Evolutionary conservation across 2,113 vertebrate genomes (phyloP).

Genomic region (Strix uralensis): DNA sequence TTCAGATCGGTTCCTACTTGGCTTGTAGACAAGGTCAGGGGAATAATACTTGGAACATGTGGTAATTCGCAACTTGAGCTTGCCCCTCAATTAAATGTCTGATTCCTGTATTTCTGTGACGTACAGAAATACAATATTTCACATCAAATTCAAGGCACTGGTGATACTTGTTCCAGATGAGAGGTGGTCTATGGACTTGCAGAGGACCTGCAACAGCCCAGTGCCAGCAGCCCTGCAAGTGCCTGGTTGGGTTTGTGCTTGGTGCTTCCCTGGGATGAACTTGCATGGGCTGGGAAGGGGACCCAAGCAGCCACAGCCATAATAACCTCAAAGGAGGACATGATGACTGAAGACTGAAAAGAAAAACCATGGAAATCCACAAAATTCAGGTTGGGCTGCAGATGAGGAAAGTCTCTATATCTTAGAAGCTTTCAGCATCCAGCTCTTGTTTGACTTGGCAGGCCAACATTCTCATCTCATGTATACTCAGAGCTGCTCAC

Average conservation of each 20-base stretch:
- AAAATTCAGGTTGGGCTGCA: background rate
- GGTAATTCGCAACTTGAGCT: background rate
- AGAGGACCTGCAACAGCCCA: background rate
- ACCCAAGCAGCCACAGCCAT: background rate
- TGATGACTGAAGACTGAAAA: background rate
- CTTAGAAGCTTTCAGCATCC: background rate
- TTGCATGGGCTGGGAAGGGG: background rate
- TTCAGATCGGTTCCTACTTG: background rate
- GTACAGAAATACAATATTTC: background rate
- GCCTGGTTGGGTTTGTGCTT: background rate
- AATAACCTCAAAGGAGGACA: background rate
- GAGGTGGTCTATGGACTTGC: accelerated
- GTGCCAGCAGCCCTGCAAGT: accelerated
- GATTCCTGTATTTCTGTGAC: background rate
- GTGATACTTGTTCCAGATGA: background rate
- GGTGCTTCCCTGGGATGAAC: background rate
- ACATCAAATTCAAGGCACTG: background rate
- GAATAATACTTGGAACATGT: background rate
- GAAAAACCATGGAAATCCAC: background rate
- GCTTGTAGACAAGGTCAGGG: background rate
- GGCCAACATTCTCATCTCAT: background rate
- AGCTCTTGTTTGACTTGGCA: background rate
- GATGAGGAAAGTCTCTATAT: background rate
- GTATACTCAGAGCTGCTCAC: background rate
- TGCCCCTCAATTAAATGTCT: background rate